Conservation (phyloP, 2,113 vertebrate species). For the Willisornis vidua region DNA sequence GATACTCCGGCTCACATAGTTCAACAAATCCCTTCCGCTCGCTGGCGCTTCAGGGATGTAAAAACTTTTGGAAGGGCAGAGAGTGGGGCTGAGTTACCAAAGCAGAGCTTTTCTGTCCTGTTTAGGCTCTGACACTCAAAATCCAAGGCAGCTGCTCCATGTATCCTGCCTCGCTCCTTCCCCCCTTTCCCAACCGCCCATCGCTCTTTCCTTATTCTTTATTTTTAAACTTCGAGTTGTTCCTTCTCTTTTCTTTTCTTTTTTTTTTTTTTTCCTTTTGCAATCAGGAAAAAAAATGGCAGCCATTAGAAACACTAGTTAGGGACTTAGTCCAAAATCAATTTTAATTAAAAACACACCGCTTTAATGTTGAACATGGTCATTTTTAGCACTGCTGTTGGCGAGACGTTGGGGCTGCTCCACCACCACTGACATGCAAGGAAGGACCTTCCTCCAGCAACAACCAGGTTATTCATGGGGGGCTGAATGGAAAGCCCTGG, state of each 20-base stretch:
- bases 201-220: background rate
- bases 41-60: background rate
- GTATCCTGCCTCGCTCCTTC: background rate
- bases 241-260: background rate
- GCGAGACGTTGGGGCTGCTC: background rate
- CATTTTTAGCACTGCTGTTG: conserved; percentile 37
- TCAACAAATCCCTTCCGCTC: background rate
- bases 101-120: background rate
- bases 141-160: conserved; percentile 10
- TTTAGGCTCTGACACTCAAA: background rate
- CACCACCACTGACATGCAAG: background rate
- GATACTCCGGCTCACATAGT: background rate
- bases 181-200: background rate
- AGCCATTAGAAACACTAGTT: conserved; percentile 57
- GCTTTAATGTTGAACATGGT: conserved; percentile 29
- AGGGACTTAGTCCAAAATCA: conserved; percentile 72
- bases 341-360: conserved; percentile 75
- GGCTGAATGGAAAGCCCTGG: background rate
- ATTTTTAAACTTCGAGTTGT: conserved; percentile 18
- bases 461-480: background rate
- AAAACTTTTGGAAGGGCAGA: background rate
- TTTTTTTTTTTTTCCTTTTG: background rate
- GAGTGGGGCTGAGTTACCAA: background rate
- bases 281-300: conserved; percentile 41
- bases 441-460: background rate